Conservation (phyloP, 2,797 vertebrate genomes). For the Esox lucius region DNA sequence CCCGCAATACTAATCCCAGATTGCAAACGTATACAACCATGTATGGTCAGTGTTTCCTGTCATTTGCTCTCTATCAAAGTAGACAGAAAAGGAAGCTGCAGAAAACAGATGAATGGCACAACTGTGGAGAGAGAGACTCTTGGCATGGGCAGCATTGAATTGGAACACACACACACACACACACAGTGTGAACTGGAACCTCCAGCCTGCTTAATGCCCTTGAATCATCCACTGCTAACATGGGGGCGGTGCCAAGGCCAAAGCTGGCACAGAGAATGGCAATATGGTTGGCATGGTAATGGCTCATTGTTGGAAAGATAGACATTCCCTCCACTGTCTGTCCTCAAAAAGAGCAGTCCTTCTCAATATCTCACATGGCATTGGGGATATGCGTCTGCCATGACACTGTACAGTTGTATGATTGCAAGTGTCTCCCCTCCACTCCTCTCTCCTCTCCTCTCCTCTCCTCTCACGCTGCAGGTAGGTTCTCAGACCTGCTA, state of each 20-base stretch:
- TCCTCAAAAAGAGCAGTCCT: constrained; percentile 41
- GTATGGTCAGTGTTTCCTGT: background rate
- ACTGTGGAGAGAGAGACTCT: constrained; percentile 37
- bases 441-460: background rate
- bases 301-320: constrained; percentile 56
- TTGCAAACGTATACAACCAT: background rate
- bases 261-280: constrained; percentile 35
- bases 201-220: constrained; percentile 65
- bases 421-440: background rate
- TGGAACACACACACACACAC: constrained; percentile 18
- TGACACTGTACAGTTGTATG: background rate
- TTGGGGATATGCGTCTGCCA: constrained; percentile 25
- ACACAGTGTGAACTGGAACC: constrained; percentile 5
- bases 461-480: background rate
- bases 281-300: constrained; percentile 62
- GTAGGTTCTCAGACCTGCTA: constrained; percentile 9
- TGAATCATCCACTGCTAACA: constrained; percentile 66
- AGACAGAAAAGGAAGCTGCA: constrained; percentile 53
- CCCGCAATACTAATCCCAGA: background rate
- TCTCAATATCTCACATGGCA: constrained; percentile 38
- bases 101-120: constrained; percentile 29
- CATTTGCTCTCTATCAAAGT: constrained; percentile 21
- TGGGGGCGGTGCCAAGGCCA: constrained; percentile 54
- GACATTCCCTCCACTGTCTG: constrained; percentile 45
- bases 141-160: constrained; percentile 47